Conservation (phyloP, 2,797 vertebrate genomes). For the Meriones psammophilus region DNA sequence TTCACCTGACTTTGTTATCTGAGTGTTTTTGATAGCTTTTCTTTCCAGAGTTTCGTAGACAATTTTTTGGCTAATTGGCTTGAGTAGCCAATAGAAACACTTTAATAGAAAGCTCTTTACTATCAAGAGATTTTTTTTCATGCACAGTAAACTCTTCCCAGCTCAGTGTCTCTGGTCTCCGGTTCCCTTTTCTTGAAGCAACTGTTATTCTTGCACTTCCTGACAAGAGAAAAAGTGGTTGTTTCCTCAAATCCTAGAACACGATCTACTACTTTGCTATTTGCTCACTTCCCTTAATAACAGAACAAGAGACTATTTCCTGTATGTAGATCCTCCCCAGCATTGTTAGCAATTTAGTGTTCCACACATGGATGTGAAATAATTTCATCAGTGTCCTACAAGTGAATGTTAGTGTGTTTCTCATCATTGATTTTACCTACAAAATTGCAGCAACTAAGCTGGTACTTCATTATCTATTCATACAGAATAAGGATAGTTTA, state of each 20-base stretch:
- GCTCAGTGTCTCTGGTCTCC: background rate
- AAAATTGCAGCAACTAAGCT: background rate
- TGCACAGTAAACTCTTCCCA: background rate
- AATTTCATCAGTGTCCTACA: background rate
- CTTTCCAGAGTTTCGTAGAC: slow-evolving; percentile 24
- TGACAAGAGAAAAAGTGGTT: background rate
- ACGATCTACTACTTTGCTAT: slow-evolving; percentile 8
- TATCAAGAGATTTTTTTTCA: slow-evolving; percentile 22
- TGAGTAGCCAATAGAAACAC: slow-evolving; percentile 24
- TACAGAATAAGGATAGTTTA: slow-evolving; percentile 6
- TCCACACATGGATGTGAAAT: background rate
- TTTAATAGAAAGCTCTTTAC: slow-evolving; percentile 6
- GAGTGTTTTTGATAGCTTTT: background rate
- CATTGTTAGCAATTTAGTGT: background rate
- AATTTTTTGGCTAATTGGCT: background rate
- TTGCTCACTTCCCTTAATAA: background rate
- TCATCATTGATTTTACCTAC: background rate
- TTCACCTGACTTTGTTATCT: slow-evolving; percentile 19
- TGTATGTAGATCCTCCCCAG: background rate
- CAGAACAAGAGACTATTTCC: slow-evolving; percentile 8
- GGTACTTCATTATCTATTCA: slow-evolving; percentile 32
- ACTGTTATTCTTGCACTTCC: background rate
- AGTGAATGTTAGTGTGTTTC: background rate
- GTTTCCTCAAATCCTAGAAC: background rate
- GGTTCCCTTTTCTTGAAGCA: background rate